Conservation (phyloP, 2,113 vertebrate species). For the Corythornis madagascariensis region DNA sequence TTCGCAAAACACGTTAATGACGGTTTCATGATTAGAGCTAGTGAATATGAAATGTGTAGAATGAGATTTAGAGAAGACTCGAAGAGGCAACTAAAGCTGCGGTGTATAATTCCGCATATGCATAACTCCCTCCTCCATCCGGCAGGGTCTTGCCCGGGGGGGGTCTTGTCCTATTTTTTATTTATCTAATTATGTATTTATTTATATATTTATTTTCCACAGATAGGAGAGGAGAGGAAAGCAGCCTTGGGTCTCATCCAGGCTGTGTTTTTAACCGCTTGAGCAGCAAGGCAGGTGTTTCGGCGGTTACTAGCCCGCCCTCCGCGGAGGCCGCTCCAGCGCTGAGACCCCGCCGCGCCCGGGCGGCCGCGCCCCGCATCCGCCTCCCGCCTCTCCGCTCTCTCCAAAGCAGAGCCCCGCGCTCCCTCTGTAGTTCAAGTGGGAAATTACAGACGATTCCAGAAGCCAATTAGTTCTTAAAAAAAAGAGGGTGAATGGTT, state of each 20-base stretch:
- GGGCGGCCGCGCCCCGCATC: neutral
- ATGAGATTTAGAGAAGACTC: neutral
- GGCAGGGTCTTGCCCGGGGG: neutral
- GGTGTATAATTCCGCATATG: fast-evolving
- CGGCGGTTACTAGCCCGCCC: no score
- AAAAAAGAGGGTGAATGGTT: fast-evolving
- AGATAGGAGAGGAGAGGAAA: neutral
- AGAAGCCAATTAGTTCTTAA: fast-evolving
- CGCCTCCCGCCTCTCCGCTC: neutral
- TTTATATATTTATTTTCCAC: neutral
- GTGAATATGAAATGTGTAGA: fast-evolving
- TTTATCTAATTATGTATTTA: neutral
- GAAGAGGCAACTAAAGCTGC: neutral
- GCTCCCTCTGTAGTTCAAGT: conserved; percentile 52
- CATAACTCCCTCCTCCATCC: neutral
- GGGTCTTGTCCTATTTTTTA: neutral
- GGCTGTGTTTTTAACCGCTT: fast-evolving
- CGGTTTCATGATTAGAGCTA: neutral
- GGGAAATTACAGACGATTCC: neutral
- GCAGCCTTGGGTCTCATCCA: fast-evolving
- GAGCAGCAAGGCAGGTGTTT: neutral
- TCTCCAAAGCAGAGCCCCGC: conserved; percentile 14
- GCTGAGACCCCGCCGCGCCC: neutral
- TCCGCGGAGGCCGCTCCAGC: neutral
- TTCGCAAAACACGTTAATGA: neutral